Evolutionary conservation across 2,797 vertebrate species (phyloP), one percentile per base, ranked within the genome.

Genomic region (Hoplostethus mediterraneus): DNA sequence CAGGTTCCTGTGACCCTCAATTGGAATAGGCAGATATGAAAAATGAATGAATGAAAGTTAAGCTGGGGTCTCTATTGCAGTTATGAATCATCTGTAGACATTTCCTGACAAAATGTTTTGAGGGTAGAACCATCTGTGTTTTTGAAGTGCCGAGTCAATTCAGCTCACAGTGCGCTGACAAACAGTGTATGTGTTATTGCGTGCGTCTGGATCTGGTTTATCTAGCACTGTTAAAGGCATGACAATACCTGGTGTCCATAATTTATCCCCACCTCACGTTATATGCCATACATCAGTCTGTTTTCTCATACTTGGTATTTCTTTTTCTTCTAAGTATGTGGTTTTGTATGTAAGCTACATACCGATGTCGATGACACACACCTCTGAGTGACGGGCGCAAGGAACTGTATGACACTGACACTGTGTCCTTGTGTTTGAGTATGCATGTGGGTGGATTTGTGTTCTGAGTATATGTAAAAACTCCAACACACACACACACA

Each of bases 401-500:
- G 10, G 76, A 81, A 54, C 73, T 83, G 63, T 80, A 77, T 87
- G 77, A 90, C 82, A 85, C 73, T 81, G 74, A 66, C 78, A 78
- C 80, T 77, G 79, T 77, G 82, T 83, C 76, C 86, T 84, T 88
- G 78, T 89, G 77, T 69, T 66, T 33, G 16, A 36, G 58, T 73
- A 65, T 67, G 28, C 31, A 42, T 80, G 63, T 74, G 67, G 63
- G 68, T 63, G 79, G 67, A 75, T 73, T 76, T 81, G 75, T 79
- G 80, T 77, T 83, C 72, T 82, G 82, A 84, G 86, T 28, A 28
- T 28, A 28, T 28, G 28, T 28, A 28, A 28, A 28, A 28, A 2
- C 28, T 2, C 28, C 28, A 28, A 28, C 28, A 28, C 28, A 28
- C 28, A 28, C 28, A 28, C 28, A 28, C 28, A 28, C 28, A 28